Evolutionary conservation across 2,113 vertebrate species (phyloP).

Genomic region (Corythaixoides concolor): DNA sequence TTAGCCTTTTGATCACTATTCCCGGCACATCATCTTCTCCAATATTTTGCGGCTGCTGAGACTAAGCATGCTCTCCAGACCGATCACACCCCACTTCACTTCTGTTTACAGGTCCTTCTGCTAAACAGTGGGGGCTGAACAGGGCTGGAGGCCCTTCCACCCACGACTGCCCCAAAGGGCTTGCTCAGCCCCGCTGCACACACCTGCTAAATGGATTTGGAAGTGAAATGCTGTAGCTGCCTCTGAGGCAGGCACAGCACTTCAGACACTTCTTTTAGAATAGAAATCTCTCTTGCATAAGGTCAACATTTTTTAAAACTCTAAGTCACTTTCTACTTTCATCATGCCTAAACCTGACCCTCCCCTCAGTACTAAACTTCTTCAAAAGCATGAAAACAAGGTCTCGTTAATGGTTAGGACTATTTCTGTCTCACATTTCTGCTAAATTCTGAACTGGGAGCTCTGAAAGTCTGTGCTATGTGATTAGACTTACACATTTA

Average conservation of each 20-base stretch:
- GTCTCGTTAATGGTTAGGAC: not conserved
- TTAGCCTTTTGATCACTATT: not conserved
- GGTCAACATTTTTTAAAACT: not conserved
- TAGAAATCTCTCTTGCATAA: not conserved
- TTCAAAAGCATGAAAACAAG: not conserved
- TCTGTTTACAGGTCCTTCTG: not conserved
- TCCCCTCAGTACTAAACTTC: not conserved
- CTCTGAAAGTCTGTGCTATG: not conserved
- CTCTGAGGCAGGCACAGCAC: not conserved
- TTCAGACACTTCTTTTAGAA: not conserved
- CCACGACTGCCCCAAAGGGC: not conserved
- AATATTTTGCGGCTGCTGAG: rapidly evolving
- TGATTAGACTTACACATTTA: not conserved
- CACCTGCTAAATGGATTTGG: not conserved
- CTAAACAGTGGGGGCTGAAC: not conserved
- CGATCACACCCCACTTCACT: rapidly evolving
- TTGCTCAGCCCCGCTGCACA: not conserved
- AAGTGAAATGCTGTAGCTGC: not conserved
- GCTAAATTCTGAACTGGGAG: not conserved
- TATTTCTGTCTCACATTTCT: not conserved
- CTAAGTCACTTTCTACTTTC: not conserved
- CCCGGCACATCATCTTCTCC: not conserved
- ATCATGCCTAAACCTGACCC: not conserved
- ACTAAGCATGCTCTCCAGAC: not conserved
- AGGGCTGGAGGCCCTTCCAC: not conserved